Evolutionary conservation across 2,113 vertebrate species (phyloP).

Genomic region (Aegithalos caudatus): DNA sequence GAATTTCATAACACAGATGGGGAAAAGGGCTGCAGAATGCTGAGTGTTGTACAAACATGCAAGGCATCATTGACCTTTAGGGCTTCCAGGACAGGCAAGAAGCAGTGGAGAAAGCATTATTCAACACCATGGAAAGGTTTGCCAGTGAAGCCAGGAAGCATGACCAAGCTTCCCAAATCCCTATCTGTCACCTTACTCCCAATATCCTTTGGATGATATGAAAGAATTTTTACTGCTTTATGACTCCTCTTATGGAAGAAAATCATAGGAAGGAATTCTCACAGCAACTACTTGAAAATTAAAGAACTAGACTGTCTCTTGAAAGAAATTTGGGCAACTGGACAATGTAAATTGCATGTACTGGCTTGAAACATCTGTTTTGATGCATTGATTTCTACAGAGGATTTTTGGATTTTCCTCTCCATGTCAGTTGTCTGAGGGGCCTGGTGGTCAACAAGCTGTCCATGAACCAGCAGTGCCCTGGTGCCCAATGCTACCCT

Average conservation of each 20-base stretch:
- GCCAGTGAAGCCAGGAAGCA: background rate
- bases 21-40: background rate
- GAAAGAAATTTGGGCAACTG: background rate
- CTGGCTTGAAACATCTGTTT: background rate
- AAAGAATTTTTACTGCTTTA: background rate
- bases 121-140: background rate
- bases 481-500: background rate
- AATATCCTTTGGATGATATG: background rate
- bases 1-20: background rate
- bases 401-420: background rate
- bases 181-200: background rate
- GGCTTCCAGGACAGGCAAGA: background rate
- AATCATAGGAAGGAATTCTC: background rate
- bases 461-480: background rate
- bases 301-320: background rate
- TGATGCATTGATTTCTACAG: background rate
- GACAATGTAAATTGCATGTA: background rate
- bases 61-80: background rate
- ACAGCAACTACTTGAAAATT: background rate
- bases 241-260: background rate
- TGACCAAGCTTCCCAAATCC: background rate
- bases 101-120: background rate
- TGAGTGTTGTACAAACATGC: background rate
- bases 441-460: background rate
- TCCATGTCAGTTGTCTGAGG: background rate